phyloP scores from a whole-genome alignment of 2,888 invertebrate genomes.

The Urechis unicinctus region DNA sequence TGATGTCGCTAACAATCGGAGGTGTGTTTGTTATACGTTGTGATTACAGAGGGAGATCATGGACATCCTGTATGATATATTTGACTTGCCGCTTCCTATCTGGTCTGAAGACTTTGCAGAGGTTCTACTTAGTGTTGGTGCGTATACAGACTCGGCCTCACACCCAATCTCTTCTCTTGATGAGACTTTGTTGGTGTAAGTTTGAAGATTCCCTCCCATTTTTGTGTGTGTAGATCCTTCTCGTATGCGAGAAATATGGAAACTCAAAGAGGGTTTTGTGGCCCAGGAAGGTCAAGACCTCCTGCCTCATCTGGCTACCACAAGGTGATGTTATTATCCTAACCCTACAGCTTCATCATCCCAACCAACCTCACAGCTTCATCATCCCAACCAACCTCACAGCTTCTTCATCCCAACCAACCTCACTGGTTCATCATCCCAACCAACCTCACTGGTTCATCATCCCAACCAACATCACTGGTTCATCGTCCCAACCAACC shows the following conservation, averaged over 20 bases:
- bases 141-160: conserved; percentile 4
- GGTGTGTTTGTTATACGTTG: neutral
- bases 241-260: conserved; percentile 70
- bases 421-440: too few species aligned
- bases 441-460: too few species aligned
- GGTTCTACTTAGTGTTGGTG: conserved; percentile 71
- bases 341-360: too few species aligned
- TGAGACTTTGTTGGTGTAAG: too few species aligned
- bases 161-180: too few species aligned
- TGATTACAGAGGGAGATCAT: conserved; percentile 75
- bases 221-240: conserved; percentile 65
- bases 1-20: too few species aligned
- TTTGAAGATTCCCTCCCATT: neutral
- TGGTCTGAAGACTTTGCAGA: conserved; percentile 90
- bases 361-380: too few species aligned
- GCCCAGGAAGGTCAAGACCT: conserved; percentile 82
- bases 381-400: too few species aligned
- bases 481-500: too few species aligned
- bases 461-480: too few species aligned
- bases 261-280: conserved; percentile 87
- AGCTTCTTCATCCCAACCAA: too few species aligned
- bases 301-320: conserved; percentile 77
- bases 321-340: too few species aligned
- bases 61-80: conserved; percentile 83
- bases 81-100: conserved; percentile 76